A percentile compares a stretch with the other conserved stretches of the same genome.
These are phyloP conservation scores for Poecile montanus DNA, from an alignment of 2,797 vertebrate species.

Conservation along the genomic window DNA sequence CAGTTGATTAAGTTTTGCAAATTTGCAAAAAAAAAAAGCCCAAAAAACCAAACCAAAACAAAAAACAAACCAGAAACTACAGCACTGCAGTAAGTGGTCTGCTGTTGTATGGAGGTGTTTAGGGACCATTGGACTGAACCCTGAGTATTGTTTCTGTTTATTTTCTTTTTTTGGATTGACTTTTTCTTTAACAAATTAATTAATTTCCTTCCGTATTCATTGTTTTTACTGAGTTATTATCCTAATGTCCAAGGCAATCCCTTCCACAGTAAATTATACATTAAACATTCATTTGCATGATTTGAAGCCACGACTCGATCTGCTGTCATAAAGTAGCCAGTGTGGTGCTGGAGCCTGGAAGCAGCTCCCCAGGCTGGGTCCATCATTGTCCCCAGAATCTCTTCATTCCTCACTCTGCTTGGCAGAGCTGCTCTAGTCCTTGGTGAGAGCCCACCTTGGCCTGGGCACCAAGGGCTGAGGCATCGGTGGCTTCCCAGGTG, in stretches of 20 bases:
- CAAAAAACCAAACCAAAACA: too few species aligned
- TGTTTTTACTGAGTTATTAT: background rate
- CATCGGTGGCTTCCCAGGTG: background rate
- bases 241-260: background rate
- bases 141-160: background rate
- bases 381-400: background rate
- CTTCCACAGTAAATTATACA: background rate
- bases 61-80: background rate
- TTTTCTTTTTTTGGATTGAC: background rate
- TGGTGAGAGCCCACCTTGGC: background rate
- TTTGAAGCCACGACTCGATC: background rate
- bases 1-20: background rate
- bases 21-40: background rate
- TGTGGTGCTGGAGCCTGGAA: background rate
- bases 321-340: background rate
- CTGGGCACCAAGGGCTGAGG: background rate
- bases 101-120: background rate
- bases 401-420: background rate
- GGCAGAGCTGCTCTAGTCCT: background rate
- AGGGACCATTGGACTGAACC: background rate
- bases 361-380: background rate
- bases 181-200: background rate
- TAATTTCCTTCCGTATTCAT: background rate
- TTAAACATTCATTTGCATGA: background rate
- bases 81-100: background rate